phyloP scores from a whole-genome alignment of 2,888 invertebrate genomes.

The Crossocerus cetratus region DNA sequence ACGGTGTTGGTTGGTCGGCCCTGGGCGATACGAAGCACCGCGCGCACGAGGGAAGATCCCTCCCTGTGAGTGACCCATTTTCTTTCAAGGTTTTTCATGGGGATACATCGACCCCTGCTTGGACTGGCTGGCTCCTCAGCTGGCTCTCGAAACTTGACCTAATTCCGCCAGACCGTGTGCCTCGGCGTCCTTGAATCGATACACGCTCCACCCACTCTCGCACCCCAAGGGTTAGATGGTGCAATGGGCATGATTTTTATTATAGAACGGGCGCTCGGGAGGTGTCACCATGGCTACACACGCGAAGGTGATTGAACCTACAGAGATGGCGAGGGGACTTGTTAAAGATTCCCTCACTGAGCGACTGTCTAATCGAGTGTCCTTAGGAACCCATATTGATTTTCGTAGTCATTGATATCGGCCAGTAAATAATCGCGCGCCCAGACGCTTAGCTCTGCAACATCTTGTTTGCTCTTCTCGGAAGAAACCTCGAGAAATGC shows the following conservation, averaged over 20 bases:
- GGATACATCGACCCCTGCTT: neutral
- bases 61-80: neutral
- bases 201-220: neutral
- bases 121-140: neutral
- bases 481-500: neutral
- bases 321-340: slow-evolving; percentile 8
- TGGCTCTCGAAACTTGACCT: slow-evolving; percentile 44
- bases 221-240: too few species aligned
- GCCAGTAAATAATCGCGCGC: too few species aligned
- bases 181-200: slow-evolving; percentile 35
- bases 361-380: slow-evolving; percentile 3
- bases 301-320: neutral
- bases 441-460: neutral
- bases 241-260: too few species aligned
- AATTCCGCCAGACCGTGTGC: slow-evolving; percentile 27
- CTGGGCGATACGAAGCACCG: neutral
- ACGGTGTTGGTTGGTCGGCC: too few species aligned
- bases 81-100: slow-evolving; percentile 1
- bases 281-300: slow-evolving; percentile 29
- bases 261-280: too few species aligned
- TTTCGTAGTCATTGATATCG: neutral
- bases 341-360: slow-evolving; percentile 10
- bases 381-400: neutral
- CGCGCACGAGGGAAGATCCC: neutral
- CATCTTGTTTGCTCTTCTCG: neutral